Percentiles rank a stretch among this genome's conserved stretches.
phyloP scores from a whole-genome alignment of 2,888 invertebrate species.

The Drosophila nr. fundita region DNA sequence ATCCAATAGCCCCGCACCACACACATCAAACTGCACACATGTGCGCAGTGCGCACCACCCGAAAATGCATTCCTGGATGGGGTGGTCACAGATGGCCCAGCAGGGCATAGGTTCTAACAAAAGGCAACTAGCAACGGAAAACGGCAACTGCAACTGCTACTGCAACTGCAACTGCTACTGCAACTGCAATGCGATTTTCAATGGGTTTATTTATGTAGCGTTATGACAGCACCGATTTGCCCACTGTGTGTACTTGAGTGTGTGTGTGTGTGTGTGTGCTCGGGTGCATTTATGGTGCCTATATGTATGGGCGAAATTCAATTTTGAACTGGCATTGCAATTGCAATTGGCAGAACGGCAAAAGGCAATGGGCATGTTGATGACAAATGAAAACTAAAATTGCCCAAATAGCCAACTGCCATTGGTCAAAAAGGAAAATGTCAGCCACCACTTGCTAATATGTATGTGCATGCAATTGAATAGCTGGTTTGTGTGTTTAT shows the following conservation, averaged over 20 bases:
- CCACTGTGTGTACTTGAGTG: not conserved
- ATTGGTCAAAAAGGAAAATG: slow-evolving; percentile 36
- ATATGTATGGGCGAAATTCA: slow-evolving; percentile 59
- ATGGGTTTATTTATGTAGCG: slow-evolving; percentile 78
- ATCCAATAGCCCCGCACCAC: slow-evolving; percentile 55
- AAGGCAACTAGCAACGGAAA: slow-evolving; percentile 27
- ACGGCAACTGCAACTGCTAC: slow-evolving; percentile 1
- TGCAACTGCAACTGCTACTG: slow-evolving; percentile 16
- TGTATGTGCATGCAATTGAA: not conserved
- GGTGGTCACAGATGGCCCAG: slow-evolving; percentile 27
- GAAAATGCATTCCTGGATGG: slow-evolving; percentile 31
- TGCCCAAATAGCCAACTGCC: slow-evolving; percentile 58
- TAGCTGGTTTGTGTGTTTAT: not conserved
- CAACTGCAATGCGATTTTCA: slow-evolving; percentile 72
- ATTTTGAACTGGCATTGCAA: slow-evolving; percentile 70
- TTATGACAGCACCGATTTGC: slow-evolving; percentile 66
- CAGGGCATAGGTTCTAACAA: slow-evolving; percentile 55
- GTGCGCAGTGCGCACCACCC: slow-evolving; percentile 14
- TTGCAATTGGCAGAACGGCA: slow-evolving; percentile 68
- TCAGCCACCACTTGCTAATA: not conserved
- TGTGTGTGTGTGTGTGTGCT: slow-evolving; percentile 15
- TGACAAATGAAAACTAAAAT: slow-evolving; percentile 76
- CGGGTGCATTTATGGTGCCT: slow-evolving; percentile 41
- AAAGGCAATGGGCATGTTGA: slow-evolving; percentile 62
- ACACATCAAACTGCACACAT: slow-evolving; percentile 57